Base-by-base conservation (phyloP, 2,888 invertebrate genomes). In the Mamestra brassicae region DNA sequence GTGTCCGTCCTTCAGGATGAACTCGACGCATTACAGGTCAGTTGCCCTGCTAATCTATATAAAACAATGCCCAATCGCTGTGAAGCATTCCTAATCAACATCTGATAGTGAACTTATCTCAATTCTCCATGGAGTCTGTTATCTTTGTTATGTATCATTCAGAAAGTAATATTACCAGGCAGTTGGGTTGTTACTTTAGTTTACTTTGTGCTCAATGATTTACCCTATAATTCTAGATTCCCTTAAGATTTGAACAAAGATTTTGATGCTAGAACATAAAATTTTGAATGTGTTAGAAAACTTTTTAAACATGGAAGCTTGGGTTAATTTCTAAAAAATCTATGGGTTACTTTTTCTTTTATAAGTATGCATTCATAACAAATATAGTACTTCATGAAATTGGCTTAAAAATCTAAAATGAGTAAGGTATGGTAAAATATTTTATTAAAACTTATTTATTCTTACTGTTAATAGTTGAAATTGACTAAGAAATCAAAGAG, bases 1-100 rank as follows among this genome's bases (percentile, higher is more conserved):
- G 98, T 99, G 52, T 98, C 98, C n/a, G 97, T 99, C 68, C 96
- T 99, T 81, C 99, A 99, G 95, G 98, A 98, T 90, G 99, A 99
- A 92, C 97, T 99, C 69, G 98, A 98, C 87, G 91, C 93, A 72
- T 89, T 95, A 67, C 97, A 97, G 94, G 97, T 97, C 81, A 85
- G 87, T 87, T 63, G 50, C 58, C 71, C 58, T 17, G 36, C 34
- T 36, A 61, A 34, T 52, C n/a, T 17, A 63, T 55, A 10, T 47
- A 34, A 62, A 71, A 64, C 38, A 65, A 70, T 47, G 38, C 61
- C 26, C 42, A 57, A 67, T 57, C 0, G n/a, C 60, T 65, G 63
- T 83, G 47, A 71, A 62, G 52, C 17, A 47, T 63, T 62, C 42
- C 8, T 71, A 73, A 70, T 83, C 54, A 73, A 26, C 54, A 55